Evolutionary conservation across 1,140 invertebrate genomes (phyloP), one percentile per base, ranked within the genome.

Genomic region (Drosophila sproati): DNA sequence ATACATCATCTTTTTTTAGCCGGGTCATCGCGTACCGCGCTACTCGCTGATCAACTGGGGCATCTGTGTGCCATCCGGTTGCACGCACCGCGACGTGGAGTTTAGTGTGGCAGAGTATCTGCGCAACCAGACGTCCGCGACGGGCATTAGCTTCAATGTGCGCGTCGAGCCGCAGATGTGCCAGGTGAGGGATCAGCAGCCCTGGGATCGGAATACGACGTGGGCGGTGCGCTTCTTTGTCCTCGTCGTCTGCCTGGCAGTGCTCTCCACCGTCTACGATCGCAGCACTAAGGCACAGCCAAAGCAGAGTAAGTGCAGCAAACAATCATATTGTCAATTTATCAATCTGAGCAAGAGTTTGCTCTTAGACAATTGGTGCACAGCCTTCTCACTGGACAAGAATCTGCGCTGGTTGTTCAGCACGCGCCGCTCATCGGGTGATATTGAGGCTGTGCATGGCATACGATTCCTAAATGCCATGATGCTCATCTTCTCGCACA

Each of bases 11-110:
- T 39, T 32, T 31, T 70, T 78, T 3, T 61, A 96, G 95, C 94
- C 95, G 29, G 95, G 95, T 6, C 95, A 96, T 79, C 92, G 95
- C 63, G 94, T 96, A 6, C 95, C 95, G 2, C 93, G 95, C 52
- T 95, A 94, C 60, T 94, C 94, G 7, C 93, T 94, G 0, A 92
- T 95, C 20, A 94, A 95, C 67, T 96, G 95, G 95, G 95, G 93
- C 2, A 80, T 95, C 5, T 96, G 95, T 77, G 93, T 95, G 31
- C 95, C 95, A 10, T 91, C 94, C 0, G 93, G 93, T 2, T 96
- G 95, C 86, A 92, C 93, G 3, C 41, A 92, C 3, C 73, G 90
- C 1, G 95, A 96, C 55, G 93, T 96, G 3, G 93, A 95, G 89
- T 86, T 85, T n/a, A 93, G 93, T 4, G 85, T 95, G 35, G 91